Percentiles rank a stretch among this genome's conserved stretches.
These are phyloP conservation scores for Leiothrix lutea DNA, from an alignment of 2,113 vertebrate genomes.

Conservation along the genomic window DNA sequence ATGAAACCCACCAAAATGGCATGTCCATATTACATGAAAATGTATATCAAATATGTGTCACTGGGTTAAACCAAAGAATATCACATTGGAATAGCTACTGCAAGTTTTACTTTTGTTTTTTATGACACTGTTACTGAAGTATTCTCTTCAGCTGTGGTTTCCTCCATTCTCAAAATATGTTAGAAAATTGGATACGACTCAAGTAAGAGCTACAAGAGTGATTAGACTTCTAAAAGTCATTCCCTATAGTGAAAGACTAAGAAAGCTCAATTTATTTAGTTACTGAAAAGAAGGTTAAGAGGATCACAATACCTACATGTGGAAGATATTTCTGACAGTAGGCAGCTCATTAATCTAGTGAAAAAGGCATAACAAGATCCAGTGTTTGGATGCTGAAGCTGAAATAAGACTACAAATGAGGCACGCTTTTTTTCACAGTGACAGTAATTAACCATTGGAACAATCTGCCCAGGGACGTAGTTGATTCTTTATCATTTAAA, in stretches of 20 bases:
- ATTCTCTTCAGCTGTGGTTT: neutral
- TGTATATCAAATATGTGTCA: neutral
- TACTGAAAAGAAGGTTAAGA: constrained; percentile 64
- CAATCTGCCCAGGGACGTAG: constrained; percentile 26
- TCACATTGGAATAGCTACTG: neutral
- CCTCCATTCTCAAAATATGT: neutral
- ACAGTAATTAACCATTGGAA: constrained; percentile 48
- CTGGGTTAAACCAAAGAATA: neutral
- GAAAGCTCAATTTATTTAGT: constrained; percentile 63
- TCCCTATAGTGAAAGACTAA: constrained; percentile 39
- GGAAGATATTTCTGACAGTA: constrained; percentile 69
- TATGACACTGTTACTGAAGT: neutral
- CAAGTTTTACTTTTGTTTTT: neutral
- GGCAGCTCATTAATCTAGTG: constrained; percentile 65
- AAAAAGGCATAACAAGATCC: constrained; percentile 54
- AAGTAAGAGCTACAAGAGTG: constrained; percentile 28
- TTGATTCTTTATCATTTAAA: constrained; percentile 61
- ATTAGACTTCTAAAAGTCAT: constrained; percentile 59
- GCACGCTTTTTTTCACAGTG: constrained; percentile 29
- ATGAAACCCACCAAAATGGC: neutral
- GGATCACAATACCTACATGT: constrained; percentile 61
- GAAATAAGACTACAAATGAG: constrained; percentile 50
- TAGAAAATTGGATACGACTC: constrained; percentile 26
- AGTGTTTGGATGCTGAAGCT: constrained; percentile 40
- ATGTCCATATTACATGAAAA: neutral